Conservation (phyloP, 1,140 invertebrate genomes). For the Centruroides sculpturatus region DNA sequence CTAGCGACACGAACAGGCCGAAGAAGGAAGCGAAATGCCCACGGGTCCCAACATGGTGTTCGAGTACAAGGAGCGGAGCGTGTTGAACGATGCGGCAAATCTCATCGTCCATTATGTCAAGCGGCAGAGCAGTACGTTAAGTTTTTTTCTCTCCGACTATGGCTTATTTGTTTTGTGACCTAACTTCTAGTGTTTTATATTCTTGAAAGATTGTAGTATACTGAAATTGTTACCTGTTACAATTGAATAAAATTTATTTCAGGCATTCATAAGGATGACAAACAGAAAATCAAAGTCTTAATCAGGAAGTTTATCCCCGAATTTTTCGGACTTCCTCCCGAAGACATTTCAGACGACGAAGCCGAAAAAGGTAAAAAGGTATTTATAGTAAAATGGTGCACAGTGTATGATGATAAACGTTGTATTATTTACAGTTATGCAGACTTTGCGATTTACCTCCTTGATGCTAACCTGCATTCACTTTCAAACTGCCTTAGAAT, state of each 20-base stretch:
- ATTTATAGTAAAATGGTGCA: background rate
- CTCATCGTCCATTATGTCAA: constrained; percentile 93
- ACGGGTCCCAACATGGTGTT: background rate
- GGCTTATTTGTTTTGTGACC: no score
- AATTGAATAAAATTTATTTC: constrained; percentile 31
- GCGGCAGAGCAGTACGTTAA: constrained; percentile 41
- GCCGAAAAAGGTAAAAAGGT: constrained; percentile 51
- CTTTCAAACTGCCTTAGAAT: background rate
- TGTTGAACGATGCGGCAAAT: constrained; percentile 77
- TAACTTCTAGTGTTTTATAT: no score
- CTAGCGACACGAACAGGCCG: constrained; percentile 56
- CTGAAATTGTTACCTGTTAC: no score
- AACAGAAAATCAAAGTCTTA: constrained; percentile 79
- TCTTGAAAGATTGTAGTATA: no score
- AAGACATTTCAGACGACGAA: constrained; percentile 87
- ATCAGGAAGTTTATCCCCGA: constrained; percentile 82
- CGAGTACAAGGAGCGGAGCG: constrained; percentile 2
- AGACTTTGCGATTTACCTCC: background rate
- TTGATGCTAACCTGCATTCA: background rate
- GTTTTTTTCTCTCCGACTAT: constrained; percentile 1
- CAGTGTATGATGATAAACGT: background rate
- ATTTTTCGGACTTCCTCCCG: constrained; percentile 72
- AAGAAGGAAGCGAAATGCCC: constrained; percentile 28
- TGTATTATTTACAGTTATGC: background rate
- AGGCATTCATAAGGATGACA: constrained; percentile 89